Base-by-base conservation (phyloP, 2,888 invertebrate species). In the Trichopoda pennipes region DNA sequence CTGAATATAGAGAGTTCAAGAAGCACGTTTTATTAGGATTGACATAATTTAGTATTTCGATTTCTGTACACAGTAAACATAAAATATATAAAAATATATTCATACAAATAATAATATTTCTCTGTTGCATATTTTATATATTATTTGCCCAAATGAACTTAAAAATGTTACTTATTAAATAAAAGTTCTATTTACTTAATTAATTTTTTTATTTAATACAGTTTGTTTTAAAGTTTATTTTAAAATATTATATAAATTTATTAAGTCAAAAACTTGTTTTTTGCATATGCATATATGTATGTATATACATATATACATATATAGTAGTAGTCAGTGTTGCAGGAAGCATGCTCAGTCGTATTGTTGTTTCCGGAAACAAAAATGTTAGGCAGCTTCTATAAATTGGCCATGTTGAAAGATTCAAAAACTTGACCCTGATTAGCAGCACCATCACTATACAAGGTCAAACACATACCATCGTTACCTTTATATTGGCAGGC, bases 281-380 rank as follows among this genome's bases (percentile, higher is more conserved):
- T 28, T 23, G 17, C 14, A 12, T 17, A 56, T 38, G 32, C 14
- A 12, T 16, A 6, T 12, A 6, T 55, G 42, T 3, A 23, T 19
- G 12, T n/a, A n/a, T n/a, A n/a, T n/a, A n/a, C n/a, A n/a, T n/a
- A n/a, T n/a, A n/a, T n/a, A n/a, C n/a, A n/a, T n/a, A n/a, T n/a
- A n/a, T n/a, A n/a, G n/a, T 97, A 99, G 92, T 97, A 99, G 2
- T 96, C 95, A 0, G 96, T 95, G 88, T 94, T 96, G 32, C 98
- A 97, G 0, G 99, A 93, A 63, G 98, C 94, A 58, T 99, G 93
- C 82, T 97, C 96, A 3, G 94, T 94, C 85, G 97, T 96, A 84
- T 98, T 98, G 91, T 99, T 99, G 91, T 99, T 99, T 92, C 99
- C 99, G 90, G 99, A 99, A 51, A 99, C 95, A 90, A 98, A 99